phyloP scores from a whole-genome alignment of 1,140 invertebrate species.

The Pemphigus obesinymphae region DNA sequence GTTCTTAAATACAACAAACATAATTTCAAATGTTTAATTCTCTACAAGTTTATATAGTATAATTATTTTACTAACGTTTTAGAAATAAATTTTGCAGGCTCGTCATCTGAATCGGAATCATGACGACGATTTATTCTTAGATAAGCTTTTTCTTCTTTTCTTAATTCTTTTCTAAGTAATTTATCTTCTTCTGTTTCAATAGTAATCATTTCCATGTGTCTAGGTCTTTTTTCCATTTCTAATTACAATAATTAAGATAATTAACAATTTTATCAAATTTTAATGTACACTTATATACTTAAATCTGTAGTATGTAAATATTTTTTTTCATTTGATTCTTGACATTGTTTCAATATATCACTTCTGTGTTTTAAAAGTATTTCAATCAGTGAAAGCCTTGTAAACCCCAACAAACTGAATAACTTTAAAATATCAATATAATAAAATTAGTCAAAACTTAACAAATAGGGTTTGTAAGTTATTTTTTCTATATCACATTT shows the following conservation, averaged over 20 bases:
- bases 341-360: conserved; percentile 53
- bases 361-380: conserved; percentile 68
- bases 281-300: neutral
- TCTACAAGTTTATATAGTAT: neutral
- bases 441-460: neutral
- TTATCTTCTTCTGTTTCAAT: conserved; percentile 83
- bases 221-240: conserved; percentile 50
- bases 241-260: neutral
- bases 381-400: conserved; percentile 79
- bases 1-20: neutral
- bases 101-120: conserved; percentile 54
- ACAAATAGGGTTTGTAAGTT: too few relatives aligned
- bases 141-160: conserved; percentile 83
- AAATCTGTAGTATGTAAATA: neutral
- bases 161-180: conserved; percentile 69
- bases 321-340: neutral
- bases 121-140: conserved; percentile 59
- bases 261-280: neutral
- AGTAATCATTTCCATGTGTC: conserved; percentile 68
- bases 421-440: conserved; percentile 53
- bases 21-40: conserved; percentile 43
- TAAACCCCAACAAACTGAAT: conserved; percentile 82
- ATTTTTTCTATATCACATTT: too few relatives aligned
- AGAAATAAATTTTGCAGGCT: conserved; percentile 53
- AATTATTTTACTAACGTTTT: conserved; percentile 50